Evolutionary conservation across 2,113 vertebrate genomes (phyloP), one percentile per base, ranked within the genome.

Genomic region (Oreotrochilus melanogaster): DNA sequence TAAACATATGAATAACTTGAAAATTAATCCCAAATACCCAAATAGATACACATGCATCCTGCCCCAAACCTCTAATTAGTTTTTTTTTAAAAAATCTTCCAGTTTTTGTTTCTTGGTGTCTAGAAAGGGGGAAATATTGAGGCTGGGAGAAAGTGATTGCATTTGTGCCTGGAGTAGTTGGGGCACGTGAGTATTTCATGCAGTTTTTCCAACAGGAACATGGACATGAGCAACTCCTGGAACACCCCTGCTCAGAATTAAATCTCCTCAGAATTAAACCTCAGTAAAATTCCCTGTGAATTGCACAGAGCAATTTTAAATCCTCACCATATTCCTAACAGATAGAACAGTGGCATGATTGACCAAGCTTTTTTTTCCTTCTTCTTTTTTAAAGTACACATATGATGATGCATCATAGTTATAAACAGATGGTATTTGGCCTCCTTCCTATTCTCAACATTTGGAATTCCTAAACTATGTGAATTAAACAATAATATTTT

Each of bases 401-500:
- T 98, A 98, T 98, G 98, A 98, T 96, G 97, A 98, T 98, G 98
- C 98, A 98, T 98, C 98, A 97, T 97, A 98, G 98, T 98, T 98
- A 98, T 98, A 98, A 98, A 98, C 98, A 98, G 98, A 98, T 98
- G 98, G 98, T 98, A 98, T 98, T 98, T 98, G 98, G 98, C 98
- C 98, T 98, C 98, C 97, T 98, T 98, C 98, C 98, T 98, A 98
- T 98, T 98, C 98, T 98, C 98, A 98, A 98, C 98, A 98, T 98
- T 98, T 98, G 98, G 98, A 98, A 98, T 98, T 98, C 98, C 98
- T 98, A 98, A 98, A 98, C 98, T 98, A 98, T 98, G 98, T 98
- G 97, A 98, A 98, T 98, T 98, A 98, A 98, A 98, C 98, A 98
- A 98, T 98, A 98, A 98, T 98, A 98, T 98, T 98, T 98, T 98